A percentile compares a stretch with the other conserved stretches of the same genome.
phyloP scores from a whole-genome alignment of 2,113 vertebrate species.

The Heloderma charlesbogerti region DNA sequence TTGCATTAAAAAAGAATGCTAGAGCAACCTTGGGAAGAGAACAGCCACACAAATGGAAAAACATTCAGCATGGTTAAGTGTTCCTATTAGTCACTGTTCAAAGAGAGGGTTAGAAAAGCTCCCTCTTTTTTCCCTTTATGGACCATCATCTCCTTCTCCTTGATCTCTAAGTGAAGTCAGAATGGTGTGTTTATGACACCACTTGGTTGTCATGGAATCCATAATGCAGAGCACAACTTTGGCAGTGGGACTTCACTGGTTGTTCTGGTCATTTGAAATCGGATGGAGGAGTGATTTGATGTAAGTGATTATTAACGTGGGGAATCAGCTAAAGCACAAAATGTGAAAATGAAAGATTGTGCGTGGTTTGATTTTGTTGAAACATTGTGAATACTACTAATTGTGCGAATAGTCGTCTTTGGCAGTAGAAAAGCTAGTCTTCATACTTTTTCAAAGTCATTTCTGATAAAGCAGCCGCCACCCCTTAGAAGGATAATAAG shows the following conservation, averaged over 20 bases:
- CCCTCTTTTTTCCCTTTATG: background rate
- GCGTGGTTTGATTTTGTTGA: background rate
- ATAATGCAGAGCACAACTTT: background rate
- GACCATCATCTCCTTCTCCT: background rate
- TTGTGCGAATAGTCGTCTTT: background rate
- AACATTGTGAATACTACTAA: background rate
- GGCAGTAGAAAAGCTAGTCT: background rate
- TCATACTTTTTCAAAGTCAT: background rate
- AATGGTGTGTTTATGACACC: background rate
- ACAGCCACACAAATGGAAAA: slow-evolving; percentile 11
- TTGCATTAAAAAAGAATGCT: background rate
- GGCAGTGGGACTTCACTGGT: background rate
- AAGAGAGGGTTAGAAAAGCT: background rate
- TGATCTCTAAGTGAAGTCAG: background rate
- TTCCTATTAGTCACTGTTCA: background rate
- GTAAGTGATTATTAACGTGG: background rate
- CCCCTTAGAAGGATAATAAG: background rate
- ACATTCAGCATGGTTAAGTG: background rate
- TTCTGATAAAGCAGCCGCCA: background rate
- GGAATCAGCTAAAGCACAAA: background rate
- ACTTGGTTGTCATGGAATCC: background rate
- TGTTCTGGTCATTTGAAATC: background rate
- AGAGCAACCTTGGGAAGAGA: slow-evolving; percentile 22
- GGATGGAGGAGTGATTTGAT: background rate
- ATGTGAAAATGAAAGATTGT: background rate